These are phyloP conservation scores for Ptyas mucosa DNA, from an alignment of 2,113 vertebrate genomes.

Conservation along the genomic window DNA sequence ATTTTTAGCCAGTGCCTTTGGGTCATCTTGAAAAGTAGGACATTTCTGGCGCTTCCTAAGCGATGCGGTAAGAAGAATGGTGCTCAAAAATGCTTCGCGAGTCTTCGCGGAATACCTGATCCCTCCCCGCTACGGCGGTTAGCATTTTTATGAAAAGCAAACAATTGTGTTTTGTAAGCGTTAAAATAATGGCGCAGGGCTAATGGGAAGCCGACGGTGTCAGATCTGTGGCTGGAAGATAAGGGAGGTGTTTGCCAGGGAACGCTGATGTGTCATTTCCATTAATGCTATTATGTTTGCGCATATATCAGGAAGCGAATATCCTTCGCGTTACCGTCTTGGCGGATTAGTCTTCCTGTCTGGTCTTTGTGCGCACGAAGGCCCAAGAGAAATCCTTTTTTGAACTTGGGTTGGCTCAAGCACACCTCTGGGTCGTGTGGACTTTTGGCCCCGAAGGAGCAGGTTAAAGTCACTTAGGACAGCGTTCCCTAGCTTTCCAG, in stretches of 20 bases:
- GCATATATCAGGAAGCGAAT: neutral
- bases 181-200: constrained; percentile 25
- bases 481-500: no score
- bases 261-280: neutral
- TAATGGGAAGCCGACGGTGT: neutral
- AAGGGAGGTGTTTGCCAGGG: neutral
- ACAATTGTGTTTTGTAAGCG: constrained; percentile 18
- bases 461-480: no score
- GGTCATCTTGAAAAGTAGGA: neutral
- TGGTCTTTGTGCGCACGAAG: neutral
- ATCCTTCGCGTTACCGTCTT: neutral
- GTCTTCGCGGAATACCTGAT: constrained; percentile 50
- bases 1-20: neutral
- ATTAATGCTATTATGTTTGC: neutral
- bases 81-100: constrained; percentile 40
- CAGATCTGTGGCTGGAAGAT: neutral
- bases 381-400: neutral
- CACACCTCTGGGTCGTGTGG: neutral
- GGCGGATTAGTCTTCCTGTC: neutral
- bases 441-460: neutral
- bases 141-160: constrained; percentile 13
- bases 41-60: neutral
- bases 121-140: constrained; percentile 18
- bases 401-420: neutral
- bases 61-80: constrained; percentile 11